Base-by-base conservation (phyloP, 2,797 vertebrate genomes). In the Dipus sagitta region DNA sequence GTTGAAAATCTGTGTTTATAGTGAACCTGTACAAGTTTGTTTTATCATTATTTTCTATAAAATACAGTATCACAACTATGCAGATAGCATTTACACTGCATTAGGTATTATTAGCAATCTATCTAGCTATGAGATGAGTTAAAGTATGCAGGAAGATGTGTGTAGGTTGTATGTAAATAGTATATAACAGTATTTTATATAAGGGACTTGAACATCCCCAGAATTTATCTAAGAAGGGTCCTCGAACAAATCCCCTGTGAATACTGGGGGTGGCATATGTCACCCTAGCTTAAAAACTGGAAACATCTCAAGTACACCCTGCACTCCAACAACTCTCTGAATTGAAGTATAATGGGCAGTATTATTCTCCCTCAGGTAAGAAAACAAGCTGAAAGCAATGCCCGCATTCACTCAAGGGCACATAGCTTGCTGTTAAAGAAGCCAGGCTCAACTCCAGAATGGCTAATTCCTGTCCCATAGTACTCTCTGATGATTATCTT, bases 401-500 rank as follows among this genome's bases (percentile, higher is more conserved):
- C 34, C 2, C 2, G 52, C 54, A 47, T 77, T 60, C 70, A 32
- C 23, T 85, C 58, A 77, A 62, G 64, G 52, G 67, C 58, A 38
- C 12, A 67, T 20, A 32, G 54, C 32, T 23, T 60, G 72, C 70
- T 68, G 1, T 0, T 2, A 6, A 28, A 42, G 38, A 62, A 54
- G 32, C 10, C 10, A 58, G 94, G 58, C 71, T 88, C 72, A 26
- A 7, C 7, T 42, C 71, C 84, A 91, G 75, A 10, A 34, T 47
- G 34, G 38, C 47, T 26, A 20, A 64, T 58, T 79, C 68, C 47
- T 82, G 86, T 34, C 64, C 67, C n/a, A 26, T 32, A 52, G 15
- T 17, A 71, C 34, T 65, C 89, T 84, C 17, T 60, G 76, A 85
- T 94, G 82, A 92, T 80, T 79, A 68, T 65, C 68, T 87, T 71